A percentile compares a stretch with the other conserved stretches of the same genome.
phyloP scores from a whole-genome alignment of 2,113 vertebrate genomes.

The Lycaon pictus region DNA sequence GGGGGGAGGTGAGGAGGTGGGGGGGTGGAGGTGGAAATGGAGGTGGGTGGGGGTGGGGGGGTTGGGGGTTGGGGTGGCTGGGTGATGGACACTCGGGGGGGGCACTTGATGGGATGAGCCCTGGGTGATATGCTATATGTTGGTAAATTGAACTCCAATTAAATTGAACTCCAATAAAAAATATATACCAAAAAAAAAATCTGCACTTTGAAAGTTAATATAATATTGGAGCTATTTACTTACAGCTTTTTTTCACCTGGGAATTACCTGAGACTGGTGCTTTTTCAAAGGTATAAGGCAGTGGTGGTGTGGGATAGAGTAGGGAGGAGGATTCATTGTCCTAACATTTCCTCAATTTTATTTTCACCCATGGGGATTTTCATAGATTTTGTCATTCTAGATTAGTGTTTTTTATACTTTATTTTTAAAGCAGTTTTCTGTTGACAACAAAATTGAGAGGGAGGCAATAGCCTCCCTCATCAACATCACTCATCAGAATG shows the following conservation, averaged over 20 bases:
- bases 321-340: not conserved
- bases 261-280: not conserved
- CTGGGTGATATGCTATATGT: no score
- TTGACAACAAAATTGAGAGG: not conserved
- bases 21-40: no score
- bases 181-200: not conserved
- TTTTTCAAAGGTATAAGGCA: not conserved
- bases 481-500: not conserved
- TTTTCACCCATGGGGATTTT: not conserved
- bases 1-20: no score
- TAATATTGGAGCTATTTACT: not conserved
- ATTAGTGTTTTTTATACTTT: not conserved
- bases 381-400: not conserved
- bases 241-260: not conserved
- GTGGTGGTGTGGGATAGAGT: fast-evolving
- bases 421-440: not conserved
- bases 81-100: no score
- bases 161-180: no score
- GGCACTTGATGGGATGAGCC: no score
- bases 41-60: no score
- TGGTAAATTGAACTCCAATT: no score
- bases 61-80: no score
- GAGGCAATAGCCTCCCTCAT: not conserved
- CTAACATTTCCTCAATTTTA: not conserved
- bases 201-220: not conserved